These are phyloP conservation scores for Callimorpha dominula DNA, from an alignment of 2,888 invertebrate genomes.

Conservation along the genomic window DNA sequence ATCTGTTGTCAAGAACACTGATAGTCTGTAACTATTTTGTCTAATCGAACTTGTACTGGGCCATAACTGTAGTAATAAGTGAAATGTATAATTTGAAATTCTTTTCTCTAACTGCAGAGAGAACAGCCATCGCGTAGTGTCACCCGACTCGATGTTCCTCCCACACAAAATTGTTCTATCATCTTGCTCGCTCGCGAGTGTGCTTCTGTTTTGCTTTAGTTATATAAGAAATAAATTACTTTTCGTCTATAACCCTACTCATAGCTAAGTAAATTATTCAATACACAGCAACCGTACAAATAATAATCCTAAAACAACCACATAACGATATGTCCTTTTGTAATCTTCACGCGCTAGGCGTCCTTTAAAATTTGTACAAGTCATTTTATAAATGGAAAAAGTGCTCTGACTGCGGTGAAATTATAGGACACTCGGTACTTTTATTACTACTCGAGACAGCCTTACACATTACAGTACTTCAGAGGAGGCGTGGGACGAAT, in stretches of 20 bases:
- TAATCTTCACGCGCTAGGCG: background rate
- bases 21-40: no score
- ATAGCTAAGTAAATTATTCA: background rate
- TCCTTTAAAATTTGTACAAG: background rate
- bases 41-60: no score
- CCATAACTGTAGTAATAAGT: no score
- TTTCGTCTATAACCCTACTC: background rate
- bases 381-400: background rate
- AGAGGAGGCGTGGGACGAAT: background rate
- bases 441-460: background rate
- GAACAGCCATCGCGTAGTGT: background rate
- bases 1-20: no score
- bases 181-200: background rate
- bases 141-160: background rate
- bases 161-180: background rate
- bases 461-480: slow-evolving; percentile 1
- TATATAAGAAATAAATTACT: background rate
- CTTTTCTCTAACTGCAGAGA: background rate
- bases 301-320: background rate
- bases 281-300: background rate
- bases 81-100: background rate
- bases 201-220: background rate
- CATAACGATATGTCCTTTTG: background rate
- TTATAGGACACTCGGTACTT: background rate
- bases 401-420: background rate